A percentile compares a stretch with the other conserved stretches of the same genome.
phyloP scores from a whole-genome alignment of 2,113 vertebrate genomes.

The Sarotherodon lohbergeri region DNA sequence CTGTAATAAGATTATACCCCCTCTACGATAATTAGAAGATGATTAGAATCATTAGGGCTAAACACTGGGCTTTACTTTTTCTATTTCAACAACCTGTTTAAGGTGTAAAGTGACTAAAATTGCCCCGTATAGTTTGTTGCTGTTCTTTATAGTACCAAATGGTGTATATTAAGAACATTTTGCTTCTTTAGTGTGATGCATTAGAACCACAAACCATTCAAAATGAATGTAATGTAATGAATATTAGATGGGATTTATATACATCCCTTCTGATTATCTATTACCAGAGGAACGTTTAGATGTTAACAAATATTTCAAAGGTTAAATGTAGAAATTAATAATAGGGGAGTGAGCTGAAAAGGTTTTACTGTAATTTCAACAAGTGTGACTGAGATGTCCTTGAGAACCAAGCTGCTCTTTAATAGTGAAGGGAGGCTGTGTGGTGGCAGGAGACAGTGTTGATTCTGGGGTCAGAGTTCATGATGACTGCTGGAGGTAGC shows the following conservation, averaged over 20 bases:
- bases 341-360: background rate
- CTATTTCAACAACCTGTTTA: background rate
- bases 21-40: background rate
- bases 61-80: background rate
- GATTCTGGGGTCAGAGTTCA: background rate
- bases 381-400: background rate
- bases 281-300: background rate
- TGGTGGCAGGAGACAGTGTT: background rate
- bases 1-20: slow-evolving; percentile 28
- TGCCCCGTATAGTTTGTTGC: background rate
- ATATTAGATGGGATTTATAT: background rate
- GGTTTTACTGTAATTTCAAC: background rate
- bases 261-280: background rate
- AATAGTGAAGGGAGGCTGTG: background rate
- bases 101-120: background rate
- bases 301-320: background rate
- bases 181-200: background rate
- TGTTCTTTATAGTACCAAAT: background rate
- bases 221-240: background rate
- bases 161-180: background rate
- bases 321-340: background rate
- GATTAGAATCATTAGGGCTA: background rate
- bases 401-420: background rate
- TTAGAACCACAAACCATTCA: background rate
- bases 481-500: background rate